Evolutionary conservation across 2,113 vertebrate genomes (phyloP).

Genomic region (Brachirus orientalis): DNA sequence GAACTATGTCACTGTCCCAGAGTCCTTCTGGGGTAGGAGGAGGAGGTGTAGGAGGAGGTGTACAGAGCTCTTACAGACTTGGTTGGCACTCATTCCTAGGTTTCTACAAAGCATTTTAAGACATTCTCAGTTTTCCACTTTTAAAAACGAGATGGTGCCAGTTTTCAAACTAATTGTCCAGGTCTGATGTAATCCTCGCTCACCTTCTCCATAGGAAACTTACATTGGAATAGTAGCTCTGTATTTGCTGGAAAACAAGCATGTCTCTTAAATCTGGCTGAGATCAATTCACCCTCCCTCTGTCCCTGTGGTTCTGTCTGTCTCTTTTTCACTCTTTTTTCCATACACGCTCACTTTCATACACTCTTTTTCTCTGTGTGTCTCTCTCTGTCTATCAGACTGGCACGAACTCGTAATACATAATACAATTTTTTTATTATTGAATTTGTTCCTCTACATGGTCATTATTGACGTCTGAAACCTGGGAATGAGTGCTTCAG

Average conservation of each 20-base stretch:
- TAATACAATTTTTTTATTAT: constrained; percentile 13
- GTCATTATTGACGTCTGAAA: constrained; percentile 32
- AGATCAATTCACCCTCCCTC: neutral
- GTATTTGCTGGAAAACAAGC: constrained; percentile 39
- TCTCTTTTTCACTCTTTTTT: constrained; percentile 3
- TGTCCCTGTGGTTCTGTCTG: neutral
- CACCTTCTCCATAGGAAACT: constrained; percentile 37
- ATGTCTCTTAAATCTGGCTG: constrained; percentile 11
- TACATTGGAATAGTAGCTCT: constrained; percentile 40
- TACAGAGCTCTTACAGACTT: constrained; percentile 48
- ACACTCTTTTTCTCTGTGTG: constrained; percentile 11
- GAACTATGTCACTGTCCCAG: constrained; percentile 62
- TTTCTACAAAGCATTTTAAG: constrained; percentile 49
- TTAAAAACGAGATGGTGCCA: constrained; percentile 68
- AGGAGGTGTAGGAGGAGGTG: constrained; percentile 53
- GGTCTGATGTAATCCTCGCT: constrained; percentile 48
- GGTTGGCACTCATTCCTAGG: constrained; percentile 74
- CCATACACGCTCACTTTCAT: neutral
- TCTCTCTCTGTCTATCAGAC: constrained; percentile 1
- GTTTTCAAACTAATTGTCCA: constrained; percentile 3
- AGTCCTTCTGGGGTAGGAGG: constrained; percentile 55
- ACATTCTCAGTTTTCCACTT: constrained; percentile 19
- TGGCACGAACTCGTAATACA: constrained; percentile 66
- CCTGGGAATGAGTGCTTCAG: constrained; percentile 66
- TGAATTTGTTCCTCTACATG: neutral